Evolutionary conservation across 2,797 vertebrate genomes (phyloP), one percentile per base, ranked within the genome.

Genomic region (Columba guinea): DNA sequence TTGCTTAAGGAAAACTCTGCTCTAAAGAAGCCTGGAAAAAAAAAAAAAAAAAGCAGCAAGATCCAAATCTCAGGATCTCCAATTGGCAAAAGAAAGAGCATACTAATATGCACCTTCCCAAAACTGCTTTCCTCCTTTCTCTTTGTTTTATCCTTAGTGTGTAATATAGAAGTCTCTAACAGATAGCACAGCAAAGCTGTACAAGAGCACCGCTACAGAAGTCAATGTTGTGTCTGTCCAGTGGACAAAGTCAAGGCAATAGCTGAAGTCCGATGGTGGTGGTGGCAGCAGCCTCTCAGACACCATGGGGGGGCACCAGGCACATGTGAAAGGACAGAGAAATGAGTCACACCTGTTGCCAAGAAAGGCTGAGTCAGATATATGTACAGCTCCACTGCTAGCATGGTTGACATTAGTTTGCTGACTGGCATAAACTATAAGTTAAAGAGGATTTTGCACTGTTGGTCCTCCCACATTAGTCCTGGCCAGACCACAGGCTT

Each of bases 21-120:
- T 48, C 69, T 21, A 63, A 76, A 73, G 63, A 77, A 88, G 21
- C 22, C 53, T 56, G 10, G 22, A 19, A 44, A 32, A 27, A 41
- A 7, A 58, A 37, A 39, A 44, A 1, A 32, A 27, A 41, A 9
- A 53, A 1, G 22, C 51, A 41, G 8, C n/a, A 82, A 73, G 46
- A 84, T 84, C 48, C 58, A 93, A 51, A 92, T 92, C 95, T 77
- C 44, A 87, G 15, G 51, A 82, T 89, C 16, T 94, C 13, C 32
- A 64, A 68, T 5, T 77, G 74, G 15, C 51, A 87, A 83, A 95
- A 89, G 49, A 75, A 94, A 63, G 10, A 77, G n/a, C 30, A 41
- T 8, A 26, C 44, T 44, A 55, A 39, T 41, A 80, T 20, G 19
- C 65, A 41, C 60, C 79, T 87, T 79, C 77, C 46, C 62, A 51